phyloP scores from a whole-genome alignment of 2,113 vertebrate species.

The Dipodomys merriami region DNA sequence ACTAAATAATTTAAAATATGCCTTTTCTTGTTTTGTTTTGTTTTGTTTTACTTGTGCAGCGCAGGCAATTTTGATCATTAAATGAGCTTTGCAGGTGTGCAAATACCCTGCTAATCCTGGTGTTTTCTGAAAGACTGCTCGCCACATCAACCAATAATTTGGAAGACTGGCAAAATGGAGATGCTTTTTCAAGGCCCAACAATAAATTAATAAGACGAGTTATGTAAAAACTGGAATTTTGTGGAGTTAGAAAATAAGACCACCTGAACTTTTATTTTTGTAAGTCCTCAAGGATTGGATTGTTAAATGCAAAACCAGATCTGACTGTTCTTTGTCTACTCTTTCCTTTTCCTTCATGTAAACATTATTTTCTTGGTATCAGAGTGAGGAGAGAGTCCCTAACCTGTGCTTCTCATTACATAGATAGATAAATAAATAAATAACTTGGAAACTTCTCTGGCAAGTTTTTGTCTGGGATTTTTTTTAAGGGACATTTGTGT shows the following conservation, averaged over 20 bases:
- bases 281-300: slow-evolving; percentile 42
- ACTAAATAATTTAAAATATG: slow-evolving; percentile 84
- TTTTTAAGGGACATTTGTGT: slow-evolving; percentile 36
- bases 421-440: neutral
- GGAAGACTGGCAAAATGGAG: slow-evolving; percentile 75
- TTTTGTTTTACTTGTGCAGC: slow-evolving; percentile 84
- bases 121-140: slow-evolving; percentile 81
- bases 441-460: neutral
- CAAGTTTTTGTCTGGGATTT: slow-evolving; percentile 42
- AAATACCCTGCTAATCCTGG: slow-evolving; percentile 83
- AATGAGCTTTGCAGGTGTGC: slow-evolving; percentile 89
- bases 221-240: slow-evolving; percentile 79
- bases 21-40: slow-evolving; percentile 68
- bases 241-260: slow-evolving; percentile 79
- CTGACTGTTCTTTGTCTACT: slow-evolving; percentile 59
- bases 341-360: slow-evolving; percentile 71
- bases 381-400: slow-evolving; percentile 14
- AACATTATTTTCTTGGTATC: slow-evolving; percentile 72
- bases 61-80: slow-evolving; percentile 84
- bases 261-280: slow-evolving; percentile 69
- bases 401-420: slow-evolving; percentile 57
- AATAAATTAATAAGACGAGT: slow-evolving; percentile 81
- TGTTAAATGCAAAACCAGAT: slow-evolving; percentile 81
- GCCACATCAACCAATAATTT: slow-evolving; percentile 82
- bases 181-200: slow-evolving; percentile 72